These are phyloP conservation scores for Bufo gargarizans DNA, from an alignment of 2,113 vertebrate genomes.

Conservation along the genomic window DNA sequence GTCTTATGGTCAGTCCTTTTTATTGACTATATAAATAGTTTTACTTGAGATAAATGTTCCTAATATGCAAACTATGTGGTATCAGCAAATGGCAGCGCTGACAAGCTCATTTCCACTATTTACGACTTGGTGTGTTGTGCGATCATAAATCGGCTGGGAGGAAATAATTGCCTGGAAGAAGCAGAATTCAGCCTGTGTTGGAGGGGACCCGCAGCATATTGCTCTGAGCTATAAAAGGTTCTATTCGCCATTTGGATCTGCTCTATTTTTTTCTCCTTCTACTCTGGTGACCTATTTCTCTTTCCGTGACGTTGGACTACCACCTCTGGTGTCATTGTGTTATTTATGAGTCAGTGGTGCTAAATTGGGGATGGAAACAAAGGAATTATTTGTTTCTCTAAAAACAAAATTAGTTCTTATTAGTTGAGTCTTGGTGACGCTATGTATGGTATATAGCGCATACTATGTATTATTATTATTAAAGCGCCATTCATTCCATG, in stretches of 20 bases:
- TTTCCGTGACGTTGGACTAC: not conserved
- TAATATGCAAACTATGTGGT: slow-evolving; percentile 51
- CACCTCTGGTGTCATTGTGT: not conserved
- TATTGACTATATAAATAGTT: slow-evolving; percentile 37
- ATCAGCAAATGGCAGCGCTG: slow-evolving; percentile 52
- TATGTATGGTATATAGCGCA: not conserved
- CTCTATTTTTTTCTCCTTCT: not conserved
- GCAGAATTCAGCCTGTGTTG: slow-evolving; percentile 9
- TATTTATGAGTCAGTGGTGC: not conserved
- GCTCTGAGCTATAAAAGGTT: slow-evolving; percentile 4
- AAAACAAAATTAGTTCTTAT: not conserved
- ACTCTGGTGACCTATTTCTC: not conserved
- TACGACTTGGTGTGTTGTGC: slow-evolving; percentile 33
- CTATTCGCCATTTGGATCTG: not conserved
- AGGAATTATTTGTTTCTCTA: not conserved
- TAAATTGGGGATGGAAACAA: not conserved
- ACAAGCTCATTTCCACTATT: slow-evolving; percentile 49
- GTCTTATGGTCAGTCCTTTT: not conserved
- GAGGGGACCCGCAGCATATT: not conserved
- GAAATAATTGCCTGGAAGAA: slow-evolving; percentile 51
- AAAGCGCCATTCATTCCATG: no score
- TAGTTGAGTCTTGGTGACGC: not conserved
- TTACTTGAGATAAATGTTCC: slow-evolving; percentile 40
- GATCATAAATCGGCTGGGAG: slow-evolving; percentile 47
- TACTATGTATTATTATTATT: no score